Evolutionary conservation across 2,113 vertebrate species (phyloP), one percentile per base, ranked within the genome.

Genomic region (Microtus richardsoni): DNA sequence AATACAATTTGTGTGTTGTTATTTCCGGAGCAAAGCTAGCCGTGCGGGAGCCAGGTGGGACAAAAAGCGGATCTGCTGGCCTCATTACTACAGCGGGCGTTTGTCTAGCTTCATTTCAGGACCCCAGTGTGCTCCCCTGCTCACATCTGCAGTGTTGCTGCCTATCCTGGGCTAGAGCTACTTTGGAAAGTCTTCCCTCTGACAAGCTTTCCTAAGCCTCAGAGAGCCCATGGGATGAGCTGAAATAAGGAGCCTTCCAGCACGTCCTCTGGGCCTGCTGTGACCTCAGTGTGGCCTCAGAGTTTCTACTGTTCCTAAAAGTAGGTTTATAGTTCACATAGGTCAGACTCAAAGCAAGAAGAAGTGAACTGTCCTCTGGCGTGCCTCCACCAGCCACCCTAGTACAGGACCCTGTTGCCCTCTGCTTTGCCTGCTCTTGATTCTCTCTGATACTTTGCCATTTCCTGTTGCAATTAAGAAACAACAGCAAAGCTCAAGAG

Each of bases 211-310:
- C 7, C 83, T 9, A 36, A 93, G 58, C 28, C 80, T 22, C 21
- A 6, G 6, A 16, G 13, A 82, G 17, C 64, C 28, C 28, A 13
- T 17, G 10, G 7, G 17, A 9, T 44, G 73, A 62, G 41, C 91
- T 70, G 2, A 62, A 70, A 33, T 14, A 54, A 7, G 58, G 80
- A 64, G 10, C 64, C 64, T 91, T 60, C 21, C 39, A 52, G 92
- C n/a, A 39, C 30, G 5, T 6, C 21, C 33, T 54, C 13, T 8
- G 26, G 83, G 36, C 75, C 78, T 78, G 9, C 62, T 47, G 49
- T 1, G 13, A 16, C 75, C 28, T 54, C 14, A 19, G 2, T 14
- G n/a, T 24, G 21, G 13, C 0, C 5, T 79, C 62, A 24, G 0
- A 21, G 71, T 60, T 58, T 66, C 39, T 21, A 36, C 11, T n/a